phyloP scores from a whole-genome alignment of 2,797 vertebrate genomes.

The Platyrinchus mystaceus region DNA sequence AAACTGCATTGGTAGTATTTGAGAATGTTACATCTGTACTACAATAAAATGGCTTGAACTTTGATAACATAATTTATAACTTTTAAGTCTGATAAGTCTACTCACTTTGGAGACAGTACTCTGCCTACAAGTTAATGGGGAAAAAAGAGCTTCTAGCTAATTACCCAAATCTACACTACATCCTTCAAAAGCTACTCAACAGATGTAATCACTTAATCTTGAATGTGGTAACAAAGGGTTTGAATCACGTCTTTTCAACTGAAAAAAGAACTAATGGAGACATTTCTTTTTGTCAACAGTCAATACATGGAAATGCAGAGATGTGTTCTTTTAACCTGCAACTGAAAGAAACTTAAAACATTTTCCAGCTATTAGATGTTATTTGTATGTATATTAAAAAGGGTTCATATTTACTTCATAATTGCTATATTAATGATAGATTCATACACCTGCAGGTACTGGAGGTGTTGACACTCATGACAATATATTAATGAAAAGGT shows the following conservation, averaged over 20 bases:
- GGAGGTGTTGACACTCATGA: not conserved
- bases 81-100: not conserved
- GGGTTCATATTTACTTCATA: not conserved
- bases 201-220: not conserved
- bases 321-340: constrained; percentile 9
- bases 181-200: not conserved
- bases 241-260: not conserved
- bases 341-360: not conserved
- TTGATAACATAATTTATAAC: not conserved
- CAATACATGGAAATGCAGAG: constrained; percentile 1
- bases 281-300: not conserved
- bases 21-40: not conserved
- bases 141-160: not conserved
- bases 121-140: not conserved
- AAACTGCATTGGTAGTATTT: not conserved
- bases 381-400: not conserved
- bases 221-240: not conserved
- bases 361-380: not conserved
- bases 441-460: not conserved
- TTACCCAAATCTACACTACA: not conserved
- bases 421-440: not conserved
- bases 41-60: not conserved
- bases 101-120: not conserved
- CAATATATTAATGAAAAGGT: not conserved
- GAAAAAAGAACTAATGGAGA: not conserved